Conservation (phyloP, 92 coral and sea anemone species). For the Galaxea fascicularis region DNA sequence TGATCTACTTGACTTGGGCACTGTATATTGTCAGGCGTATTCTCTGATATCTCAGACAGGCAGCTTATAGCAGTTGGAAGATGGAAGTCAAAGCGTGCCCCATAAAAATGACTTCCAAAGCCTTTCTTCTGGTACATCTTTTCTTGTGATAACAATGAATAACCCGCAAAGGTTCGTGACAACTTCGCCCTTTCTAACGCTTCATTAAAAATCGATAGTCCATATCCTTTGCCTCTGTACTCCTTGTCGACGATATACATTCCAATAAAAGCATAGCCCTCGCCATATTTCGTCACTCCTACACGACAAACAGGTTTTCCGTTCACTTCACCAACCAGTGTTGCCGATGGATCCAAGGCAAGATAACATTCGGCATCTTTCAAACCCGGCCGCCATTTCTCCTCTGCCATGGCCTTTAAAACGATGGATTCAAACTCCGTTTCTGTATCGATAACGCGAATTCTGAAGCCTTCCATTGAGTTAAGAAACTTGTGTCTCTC, state of each 20-base stretch:
- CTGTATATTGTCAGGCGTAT: background rate
- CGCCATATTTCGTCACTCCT: conserved; percentile 1
- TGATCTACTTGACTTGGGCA: background rate
- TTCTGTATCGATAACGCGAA: conserved; percentile 10
- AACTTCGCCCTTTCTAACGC: conserved; percentile 13
- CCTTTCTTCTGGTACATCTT: conserved; percentile 25
- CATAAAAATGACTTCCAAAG: conserved; percentile 10
- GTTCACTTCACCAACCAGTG: conserved; percentile 48
- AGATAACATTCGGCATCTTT: conserved; percentile 35
- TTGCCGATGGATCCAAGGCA: conserved; percentile 42
- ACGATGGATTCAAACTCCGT: background rate
- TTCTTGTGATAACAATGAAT: background rate
- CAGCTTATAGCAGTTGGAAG: background rate
- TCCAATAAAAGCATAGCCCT: background rate
- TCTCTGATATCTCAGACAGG: background rate
- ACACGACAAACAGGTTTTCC: conserved; percentile 32
- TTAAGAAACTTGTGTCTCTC: too few species aligned
- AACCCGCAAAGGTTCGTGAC: background rate
- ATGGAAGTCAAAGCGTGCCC: background rate
- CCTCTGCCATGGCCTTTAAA: background rate
- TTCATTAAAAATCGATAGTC: conserved; percentile 4
- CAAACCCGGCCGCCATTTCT: conserved; percentile 52
- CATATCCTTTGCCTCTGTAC: conserved; percentile 38
- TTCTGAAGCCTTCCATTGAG: background rate
- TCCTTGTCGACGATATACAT: conserved; percentile 24